A percentile compares a stretch with the other conserved stretches of the same genome.
These are phyloP conservation scores for Loxodonta africana DNA, from an alignment of 2,113 vertebrate genomes.

Conservation along the genomic window DNA sequence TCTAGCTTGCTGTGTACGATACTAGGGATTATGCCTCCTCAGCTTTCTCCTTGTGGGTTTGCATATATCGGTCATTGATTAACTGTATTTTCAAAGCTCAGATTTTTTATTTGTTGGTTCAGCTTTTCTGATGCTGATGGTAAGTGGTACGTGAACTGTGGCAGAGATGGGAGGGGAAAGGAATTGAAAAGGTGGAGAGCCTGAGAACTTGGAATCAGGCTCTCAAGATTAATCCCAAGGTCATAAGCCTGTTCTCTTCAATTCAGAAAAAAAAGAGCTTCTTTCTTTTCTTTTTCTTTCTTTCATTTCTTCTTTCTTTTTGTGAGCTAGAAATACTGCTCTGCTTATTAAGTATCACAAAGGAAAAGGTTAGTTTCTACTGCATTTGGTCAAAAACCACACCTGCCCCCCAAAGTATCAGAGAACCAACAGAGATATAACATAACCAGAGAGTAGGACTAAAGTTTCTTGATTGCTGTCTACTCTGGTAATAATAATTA, in stretches of 20 bases:
- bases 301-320: not conserved
- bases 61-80: not conserved
- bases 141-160: not conserved
- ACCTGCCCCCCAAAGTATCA: not conserved
- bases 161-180: not conserved
- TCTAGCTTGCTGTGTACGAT: not conserved
- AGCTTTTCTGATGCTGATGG: not conserved
- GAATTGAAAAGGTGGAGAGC: not conserved
- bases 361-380: not conserved
- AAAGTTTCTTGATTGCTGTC: not conserved
- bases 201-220: not conserved
- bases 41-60: not conserved
- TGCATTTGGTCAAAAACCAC: not conserved
- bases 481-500: not conserved
- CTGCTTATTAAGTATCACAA: not conserved
- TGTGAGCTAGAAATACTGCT: not conserved
- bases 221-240: not conserved
- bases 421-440: not conserved
- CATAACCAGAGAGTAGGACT: not conserved
- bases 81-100: not conserved
- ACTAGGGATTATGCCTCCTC: not conserved
- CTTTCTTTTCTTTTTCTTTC: not conserved
- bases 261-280: not conserved
- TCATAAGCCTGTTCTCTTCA: not conserved
- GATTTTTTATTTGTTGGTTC: not conserved